Conservation (phyloP, 2,113 vertebrate genomes). For the Isichthys henryi region DNA sequence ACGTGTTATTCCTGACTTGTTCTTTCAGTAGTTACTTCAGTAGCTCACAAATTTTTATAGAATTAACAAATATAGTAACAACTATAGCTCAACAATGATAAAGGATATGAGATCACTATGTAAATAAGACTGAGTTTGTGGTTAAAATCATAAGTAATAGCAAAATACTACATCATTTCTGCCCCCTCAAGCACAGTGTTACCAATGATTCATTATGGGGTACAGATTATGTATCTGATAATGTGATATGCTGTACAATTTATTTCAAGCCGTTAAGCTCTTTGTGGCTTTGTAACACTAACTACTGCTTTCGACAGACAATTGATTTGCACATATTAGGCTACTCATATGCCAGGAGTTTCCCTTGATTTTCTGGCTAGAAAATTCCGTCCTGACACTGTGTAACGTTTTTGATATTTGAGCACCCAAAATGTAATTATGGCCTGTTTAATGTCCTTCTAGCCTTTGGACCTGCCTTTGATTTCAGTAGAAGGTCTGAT, state of each 20-base stretch:
- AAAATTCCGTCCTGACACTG: neutral
- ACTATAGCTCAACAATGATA: neutral
- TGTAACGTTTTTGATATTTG: neutral
- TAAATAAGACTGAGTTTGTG: neutral
- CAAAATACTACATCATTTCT: neutral
- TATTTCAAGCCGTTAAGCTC: neutral
- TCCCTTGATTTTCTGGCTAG: neutral
- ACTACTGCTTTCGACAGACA: neutral
- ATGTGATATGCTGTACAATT: neutral
- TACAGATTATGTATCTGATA: neutral
- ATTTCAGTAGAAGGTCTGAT: neutral
- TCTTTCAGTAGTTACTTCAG: neutral
- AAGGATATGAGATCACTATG: neutral
- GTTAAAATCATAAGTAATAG: neutral
- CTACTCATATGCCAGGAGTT: neutral
- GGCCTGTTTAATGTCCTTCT: neutral
- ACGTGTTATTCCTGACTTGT: neutral
- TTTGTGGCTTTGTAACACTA: neutral
- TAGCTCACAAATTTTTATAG: neutral
- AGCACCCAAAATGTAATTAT: neutral
- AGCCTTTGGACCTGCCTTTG: neutral
- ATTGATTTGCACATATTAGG: neutral
- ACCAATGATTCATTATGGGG: neutral
- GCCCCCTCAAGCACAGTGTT: neutral
- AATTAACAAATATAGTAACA: neutral